phyloP scores from a whole-genome alignment of 2,113 vertebrate genomes.

The Psittacula cyanocephala region DNA sequence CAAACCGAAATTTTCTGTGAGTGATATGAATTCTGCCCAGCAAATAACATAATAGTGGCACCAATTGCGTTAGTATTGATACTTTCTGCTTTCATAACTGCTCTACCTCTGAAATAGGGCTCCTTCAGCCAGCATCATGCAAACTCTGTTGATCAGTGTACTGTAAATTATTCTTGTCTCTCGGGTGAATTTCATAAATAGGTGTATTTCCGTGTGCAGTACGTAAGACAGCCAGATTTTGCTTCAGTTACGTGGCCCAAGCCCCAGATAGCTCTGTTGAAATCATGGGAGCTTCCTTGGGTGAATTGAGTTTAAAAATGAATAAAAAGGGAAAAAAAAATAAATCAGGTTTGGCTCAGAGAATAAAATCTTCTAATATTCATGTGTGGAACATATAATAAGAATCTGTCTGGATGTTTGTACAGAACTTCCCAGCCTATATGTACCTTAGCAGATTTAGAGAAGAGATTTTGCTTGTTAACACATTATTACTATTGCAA shows the following conservation, averaged over 20 bases:
- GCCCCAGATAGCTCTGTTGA: not conserved
- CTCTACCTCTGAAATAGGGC: not conserved
- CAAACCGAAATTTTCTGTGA: not conserved
- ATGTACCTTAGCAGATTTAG: not conserved
- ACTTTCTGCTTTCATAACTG: constrained; percentile 17
- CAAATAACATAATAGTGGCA: constrained; percentile 3
- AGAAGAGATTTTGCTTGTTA: not conserved
- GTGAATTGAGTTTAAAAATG: not conserved
- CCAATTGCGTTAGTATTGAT: constrained; percentile 24
- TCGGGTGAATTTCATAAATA: not conserved
- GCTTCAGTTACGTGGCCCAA: not conserved
- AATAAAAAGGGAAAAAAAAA: not conserved
- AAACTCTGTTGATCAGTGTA: not conserved
- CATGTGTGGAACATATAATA: not conserved
- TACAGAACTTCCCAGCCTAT: not conserved
- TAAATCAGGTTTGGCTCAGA: not conserved
- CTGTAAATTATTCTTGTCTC: not conserved
- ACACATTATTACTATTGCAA: too few species aligned
- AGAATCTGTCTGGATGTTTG: not conserved
- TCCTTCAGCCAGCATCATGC: not conserved
- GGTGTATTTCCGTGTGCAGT: not conserved
- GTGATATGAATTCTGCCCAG: not conserved
- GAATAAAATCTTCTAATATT: not conserved
- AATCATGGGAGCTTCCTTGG: not conserved
- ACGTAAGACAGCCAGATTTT: not conserved